Percentiles rank a stretch among this genome's conserved stretches.
Evolutionary conservation across 1,140 invertebrate species (phyloP).

Genomic region (Hyles euphorbiae): DNA sequence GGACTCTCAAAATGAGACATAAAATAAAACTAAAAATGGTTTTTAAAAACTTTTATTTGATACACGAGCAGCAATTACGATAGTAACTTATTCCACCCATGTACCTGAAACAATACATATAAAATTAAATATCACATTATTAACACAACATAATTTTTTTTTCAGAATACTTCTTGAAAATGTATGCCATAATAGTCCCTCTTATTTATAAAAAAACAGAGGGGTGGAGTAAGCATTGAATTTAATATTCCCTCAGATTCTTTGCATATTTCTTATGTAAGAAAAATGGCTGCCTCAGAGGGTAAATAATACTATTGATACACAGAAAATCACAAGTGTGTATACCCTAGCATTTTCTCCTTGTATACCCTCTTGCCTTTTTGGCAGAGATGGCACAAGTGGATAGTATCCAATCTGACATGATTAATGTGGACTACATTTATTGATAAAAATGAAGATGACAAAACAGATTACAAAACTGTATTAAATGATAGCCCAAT

Average conservation of each 20-base stretch:
- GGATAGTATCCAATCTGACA: too few relatives aligned
- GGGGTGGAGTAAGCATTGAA: constrained; percentile 47
- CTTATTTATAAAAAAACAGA: constrained; percentile 27
- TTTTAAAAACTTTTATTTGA: constrained; percentile 32
- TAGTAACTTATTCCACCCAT: constrained; percentile 22
- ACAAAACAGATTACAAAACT: too few relatives aligned
- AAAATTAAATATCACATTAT: background rate
- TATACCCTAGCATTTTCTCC: too few relatives aligned
- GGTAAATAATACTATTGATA: constrained; percentile 13
- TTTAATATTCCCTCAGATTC: constrained; percentile 56
- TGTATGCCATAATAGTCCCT: constrained; percentile 46
- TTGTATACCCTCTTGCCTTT: too few relatives aligned
- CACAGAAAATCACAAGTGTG: background rate
- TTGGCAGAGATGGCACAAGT: too few relatives aligned
- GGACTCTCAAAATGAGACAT: background rate
- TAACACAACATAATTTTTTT: constrained; percentile 7
- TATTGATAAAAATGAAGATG: too few relatives aligned
- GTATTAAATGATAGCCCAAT: too few relatives aligned
- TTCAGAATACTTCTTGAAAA: background rate
- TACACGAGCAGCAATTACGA: constrained; percentile 31
- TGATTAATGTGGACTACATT: too few relatives aligned
- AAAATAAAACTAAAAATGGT: too few relatives aligned
- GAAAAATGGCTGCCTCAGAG: constrained; percentile 58
- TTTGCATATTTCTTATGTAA: constrained; percentile 53
- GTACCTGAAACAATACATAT: constrained; percentile 39